Evolutionary conservation across 2,797 vertebrate genomes (phyloP).

Genomic region (Menidia menidia): DNA sequence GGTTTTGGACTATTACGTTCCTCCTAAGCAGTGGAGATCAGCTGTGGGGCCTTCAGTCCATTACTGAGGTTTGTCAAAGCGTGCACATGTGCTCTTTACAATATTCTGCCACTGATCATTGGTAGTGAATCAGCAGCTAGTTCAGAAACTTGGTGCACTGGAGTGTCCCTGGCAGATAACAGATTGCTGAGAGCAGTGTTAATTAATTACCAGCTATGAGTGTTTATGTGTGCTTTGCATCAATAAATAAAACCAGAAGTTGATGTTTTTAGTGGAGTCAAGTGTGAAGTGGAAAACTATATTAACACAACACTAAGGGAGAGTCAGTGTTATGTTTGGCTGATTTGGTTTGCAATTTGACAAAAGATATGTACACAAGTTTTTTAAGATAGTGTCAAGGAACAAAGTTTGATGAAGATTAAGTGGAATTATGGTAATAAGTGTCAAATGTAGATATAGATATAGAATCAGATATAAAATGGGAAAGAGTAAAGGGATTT

Average conservation of each 20-base stretch:
- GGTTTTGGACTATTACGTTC: not conserved
- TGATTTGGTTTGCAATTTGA: not conserved
- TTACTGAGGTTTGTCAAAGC: constrained; percentile 17
- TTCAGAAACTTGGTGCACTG: constrained; percentile 15
- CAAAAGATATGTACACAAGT: no score
- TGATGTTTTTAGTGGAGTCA: constrained; percentile 3
- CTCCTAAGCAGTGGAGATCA: not conserved
- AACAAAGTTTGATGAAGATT: not conserved
- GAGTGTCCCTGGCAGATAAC: constrained; percentile 34
- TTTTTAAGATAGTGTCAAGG: not conserved
- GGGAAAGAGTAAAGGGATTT: constrained; percentile 14
- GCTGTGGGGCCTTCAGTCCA: not conserved
- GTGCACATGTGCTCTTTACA: constrained; percentile 14
- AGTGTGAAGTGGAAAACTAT: not conserved
- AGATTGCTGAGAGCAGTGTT: constrained; percentile 14
- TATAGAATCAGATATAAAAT: constrained; percentile 26
- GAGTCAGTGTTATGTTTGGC: no score
- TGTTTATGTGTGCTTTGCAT: not conserved
- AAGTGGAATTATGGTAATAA: constrained; percentile 7
- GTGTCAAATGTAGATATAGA: no score
- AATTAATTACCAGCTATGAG: not conserved
- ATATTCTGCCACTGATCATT: constrained; percentile 5
- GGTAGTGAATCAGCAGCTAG: constrained; percentile 3
- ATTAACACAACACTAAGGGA: not conserved
- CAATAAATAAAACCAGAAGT: not conserved